Conservation (phyloP, 2,797 vertebrate genomes). For the Apogon talboti region DNA sequence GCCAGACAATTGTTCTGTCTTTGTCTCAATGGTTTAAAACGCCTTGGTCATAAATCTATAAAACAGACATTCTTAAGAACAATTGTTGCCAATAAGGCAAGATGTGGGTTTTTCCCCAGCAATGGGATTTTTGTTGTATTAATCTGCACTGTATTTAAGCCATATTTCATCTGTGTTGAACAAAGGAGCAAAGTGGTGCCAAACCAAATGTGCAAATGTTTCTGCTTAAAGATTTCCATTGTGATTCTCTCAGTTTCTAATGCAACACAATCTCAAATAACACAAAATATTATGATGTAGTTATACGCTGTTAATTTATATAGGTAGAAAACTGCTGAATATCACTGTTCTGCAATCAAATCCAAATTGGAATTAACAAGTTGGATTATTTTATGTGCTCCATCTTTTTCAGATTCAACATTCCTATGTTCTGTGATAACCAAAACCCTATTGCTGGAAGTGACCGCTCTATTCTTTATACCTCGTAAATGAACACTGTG, state of each 20-base stretch:
- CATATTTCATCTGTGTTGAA: constrained; percentile 67
- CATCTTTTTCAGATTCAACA: constrained; percentile 58
- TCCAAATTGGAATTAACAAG: constrained; percentile 58
- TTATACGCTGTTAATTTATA: constrained; percentile 49
- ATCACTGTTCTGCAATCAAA: constrained; percentile 31
- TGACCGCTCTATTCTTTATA: constrained; percentile 71
- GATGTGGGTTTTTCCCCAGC: constrained; percentile 62
- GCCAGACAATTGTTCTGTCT: constrained; percentile 22
- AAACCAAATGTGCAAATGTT: constrained; percentile 70
- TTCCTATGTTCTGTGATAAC: constrained; percentile 72
- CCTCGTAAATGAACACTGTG: constrained; percentile 69
- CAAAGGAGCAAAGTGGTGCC: constrained; percentile 61
- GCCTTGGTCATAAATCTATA: constrained; percentile 65
- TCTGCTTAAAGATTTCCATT: constrained; percentile 60
- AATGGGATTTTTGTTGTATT: constrained; percentile 58
- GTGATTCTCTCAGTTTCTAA: constrained; percentile 41
- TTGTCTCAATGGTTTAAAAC: constrained; percentile 56
- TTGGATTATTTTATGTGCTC: constrained; percentile 42
- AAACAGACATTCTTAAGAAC: constrained; percentile 50
- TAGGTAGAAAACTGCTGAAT: constrained; percentile 46
- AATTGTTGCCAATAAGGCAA: constrained; percentile 53
- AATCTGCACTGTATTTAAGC: constrained; percentile 51
- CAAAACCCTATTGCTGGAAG: constrained; percentile 67
- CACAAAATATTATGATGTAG: constrained; percentile 34
- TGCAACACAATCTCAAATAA: constrained; percentile 44